Percentiles rank a stretch among this genome's conserved stretches.
phyloP scores from a whole-genome alignment of 1,140 invertebrate genomes.

The Apis dorsata region DNA sequence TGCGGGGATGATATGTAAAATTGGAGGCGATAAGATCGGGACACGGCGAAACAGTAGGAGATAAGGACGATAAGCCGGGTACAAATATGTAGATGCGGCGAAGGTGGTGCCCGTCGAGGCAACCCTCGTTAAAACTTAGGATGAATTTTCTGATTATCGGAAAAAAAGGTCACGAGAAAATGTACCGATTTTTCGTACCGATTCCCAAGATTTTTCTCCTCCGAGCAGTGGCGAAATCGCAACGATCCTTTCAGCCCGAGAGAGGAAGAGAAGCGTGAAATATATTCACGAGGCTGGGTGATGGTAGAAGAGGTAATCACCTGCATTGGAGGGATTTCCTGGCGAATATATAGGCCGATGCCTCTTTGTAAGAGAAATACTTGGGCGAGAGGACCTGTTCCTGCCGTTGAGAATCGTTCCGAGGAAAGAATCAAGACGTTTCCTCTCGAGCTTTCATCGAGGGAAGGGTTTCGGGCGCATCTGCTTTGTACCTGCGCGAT shows the following conservation, averaged over 20 bases:
- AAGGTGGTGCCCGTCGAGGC: background rate
- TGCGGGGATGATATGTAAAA: slow-evolving; percentile 6
- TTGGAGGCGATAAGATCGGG: slow-evolving; percentile 18
- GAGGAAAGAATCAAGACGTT: slow-evolving; percentile 56
- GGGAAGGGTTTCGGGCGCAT: slow-evolving; percentile 45
- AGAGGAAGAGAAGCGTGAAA: background rate
- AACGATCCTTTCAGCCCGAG: background rate
- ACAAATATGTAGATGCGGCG: slow-evolving; percentile 5
- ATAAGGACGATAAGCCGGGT: slow-evolving; percentile 16
- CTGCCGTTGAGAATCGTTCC: background rate
- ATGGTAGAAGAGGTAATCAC: slow-evolving; percentile 29
- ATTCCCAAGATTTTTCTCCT: no score
- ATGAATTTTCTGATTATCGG: background rate
- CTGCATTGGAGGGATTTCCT: slow-evolving; percentile 41
- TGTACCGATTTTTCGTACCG: no score
- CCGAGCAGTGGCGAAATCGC: no score
- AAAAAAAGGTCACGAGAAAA: no score
- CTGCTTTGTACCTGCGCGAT: slow-evolving; percentile 61
- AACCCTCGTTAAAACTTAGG: background rate
- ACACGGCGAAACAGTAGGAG: slow-evolving; percentile 14
- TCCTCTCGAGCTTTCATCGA: slow-evolving; percentile 46
- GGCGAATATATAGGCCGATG: slow-evolving; percentile 10
- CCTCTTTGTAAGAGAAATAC: slow-evolving; percentile 21
- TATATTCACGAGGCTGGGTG: slow-evolving; percentile 28
- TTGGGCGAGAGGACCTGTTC: slow-evolving; percentile 35